These are phyloP conservation scores for Pogonomyrmex barbatus DNA, from an alignment of 1,140 invertebrate genomes.

Conservation along the genomic window DNA sequence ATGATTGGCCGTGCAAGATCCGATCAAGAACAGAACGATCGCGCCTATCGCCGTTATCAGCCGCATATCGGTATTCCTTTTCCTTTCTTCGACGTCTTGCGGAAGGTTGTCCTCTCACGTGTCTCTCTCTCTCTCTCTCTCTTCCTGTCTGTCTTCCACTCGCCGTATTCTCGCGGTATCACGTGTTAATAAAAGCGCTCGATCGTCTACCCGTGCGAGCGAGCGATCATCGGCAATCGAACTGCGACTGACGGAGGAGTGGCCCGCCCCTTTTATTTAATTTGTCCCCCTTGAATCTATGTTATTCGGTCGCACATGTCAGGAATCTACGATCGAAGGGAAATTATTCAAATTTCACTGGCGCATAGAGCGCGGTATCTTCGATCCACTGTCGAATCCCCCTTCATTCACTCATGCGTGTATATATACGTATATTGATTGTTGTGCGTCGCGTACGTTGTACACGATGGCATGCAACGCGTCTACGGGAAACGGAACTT, in stretches of 20 bases:
- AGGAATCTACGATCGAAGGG: constrained; percentile 84
- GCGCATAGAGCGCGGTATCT: constrained; percentile 75
- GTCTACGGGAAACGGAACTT: constrained; percentile 74
- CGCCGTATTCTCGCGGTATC: neutral
- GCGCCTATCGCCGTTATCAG: constrained; percentile 71
- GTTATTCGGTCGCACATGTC: constrained; percentile 86
- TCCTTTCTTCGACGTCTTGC: constrained; percentile 8
- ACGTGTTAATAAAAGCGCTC: constrained; percentile 50
- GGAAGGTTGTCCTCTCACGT: neutral
- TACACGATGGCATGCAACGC: constrained; percentile 73
- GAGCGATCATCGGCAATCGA: constrained; percentile 84
- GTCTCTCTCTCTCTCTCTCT: neutral
- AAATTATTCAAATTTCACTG: constrained; percentile 86
- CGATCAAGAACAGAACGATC: constrained; percentile 72
- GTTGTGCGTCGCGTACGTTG: constrained; percentile 62
- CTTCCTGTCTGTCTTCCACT: neutral
- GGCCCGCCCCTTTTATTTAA: constrained; percentile 86
- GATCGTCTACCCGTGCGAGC: constrained; percentile 71
- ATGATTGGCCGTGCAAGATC: constrained; percentile 80
- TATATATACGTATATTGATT: constrained; percentile 55
- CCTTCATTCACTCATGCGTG: constrained; percentile 41
- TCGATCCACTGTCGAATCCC: constrained; percentile 11
- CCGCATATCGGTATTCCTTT: constrained; percentile 75
- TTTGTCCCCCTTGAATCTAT: constrained; percentile 84
- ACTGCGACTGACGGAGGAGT: constrained; percentile 86